These are phyloP conservation scores for Sebastes vulpes DNA, from an alignment of 2,797 vertebrate species.

Conservation along the genomic window DNA sequence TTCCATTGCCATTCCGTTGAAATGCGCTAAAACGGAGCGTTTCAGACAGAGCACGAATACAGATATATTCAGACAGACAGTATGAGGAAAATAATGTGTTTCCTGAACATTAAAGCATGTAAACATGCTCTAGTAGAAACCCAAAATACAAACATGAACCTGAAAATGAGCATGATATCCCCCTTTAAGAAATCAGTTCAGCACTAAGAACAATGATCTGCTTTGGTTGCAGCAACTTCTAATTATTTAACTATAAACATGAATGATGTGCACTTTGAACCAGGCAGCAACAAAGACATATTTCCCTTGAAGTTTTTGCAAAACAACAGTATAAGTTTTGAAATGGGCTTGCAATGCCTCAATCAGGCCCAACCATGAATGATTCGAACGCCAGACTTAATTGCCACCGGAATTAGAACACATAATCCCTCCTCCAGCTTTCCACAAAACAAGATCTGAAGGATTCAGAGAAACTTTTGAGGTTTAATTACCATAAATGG, in stretches of 20 bases:
- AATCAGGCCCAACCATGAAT: neutral
- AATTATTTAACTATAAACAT: constrained; percentile 5
- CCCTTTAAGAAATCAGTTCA: neutral
- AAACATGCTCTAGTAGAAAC: no score
- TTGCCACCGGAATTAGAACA: constrained; percentile 1
- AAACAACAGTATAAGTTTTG: neutral
- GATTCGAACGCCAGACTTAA: neutral
- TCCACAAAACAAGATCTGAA: constrained; percentile 16
- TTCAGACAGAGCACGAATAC: no score
- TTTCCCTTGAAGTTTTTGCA: neutral
- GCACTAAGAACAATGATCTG: neutral
- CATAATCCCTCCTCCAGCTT: constrained; percentile 29
- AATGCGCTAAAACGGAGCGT: no score
- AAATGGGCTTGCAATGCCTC: neutral
- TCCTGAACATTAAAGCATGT: no score
- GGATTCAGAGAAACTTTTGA: constrained; percentile 2
- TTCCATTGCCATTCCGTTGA: no score
- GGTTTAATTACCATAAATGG: constrained; percentile 27
- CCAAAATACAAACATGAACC: no score
- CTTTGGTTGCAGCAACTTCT: neutral
- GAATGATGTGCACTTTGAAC: neutral
- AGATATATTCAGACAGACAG: no score
- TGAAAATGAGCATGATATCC: no score
- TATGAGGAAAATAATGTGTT: no score
- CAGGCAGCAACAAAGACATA: neutral